Conservation (phyloP, 1,140 invertebrate genomes). For the Phymastichus coffea region DNA sequence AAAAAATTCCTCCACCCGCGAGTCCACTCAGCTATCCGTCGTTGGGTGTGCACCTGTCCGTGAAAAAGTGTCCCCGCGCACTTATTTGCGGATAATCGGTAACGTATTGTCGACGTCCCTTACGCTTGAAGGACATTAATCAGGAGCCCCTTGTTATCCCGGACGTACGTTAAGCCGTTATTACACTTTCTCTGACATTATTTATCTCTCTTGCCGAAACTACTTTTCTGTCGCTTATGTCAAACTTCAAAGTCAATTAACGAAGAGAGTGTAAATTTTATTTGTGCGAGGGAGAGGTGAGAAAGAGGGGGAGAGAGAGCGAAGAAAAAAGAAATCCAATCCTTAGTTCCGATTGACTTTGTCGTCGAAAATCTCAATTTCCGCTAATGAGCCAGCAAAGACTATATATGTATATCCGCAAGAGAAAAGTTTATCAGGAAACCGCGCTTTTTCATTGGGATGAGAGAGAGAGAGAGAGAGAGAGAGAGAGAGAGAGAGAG, state of each 20-base stretch:
- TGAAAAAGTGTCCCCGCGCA: slow-evolving; percentile 40
- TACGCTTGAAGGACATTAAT: slow-evolving; percentile 53
- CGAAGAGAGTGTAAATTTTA: background rate
- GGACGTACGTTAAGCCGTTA: slow-evolving; percentile 40
- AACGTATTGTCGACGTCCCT: too few species aligned
- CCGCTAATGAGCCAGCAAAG: slow-evolving; percentile 19
- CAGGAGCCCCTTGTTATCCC: slow-evolving; percentile 44
- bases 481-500: too few species aligned
- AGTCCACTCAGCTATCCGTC: too few species aligned
- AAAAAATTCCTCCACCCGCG: too few species aligned
- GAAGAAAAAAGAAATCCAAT: background rate
- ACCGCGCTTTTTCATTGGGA: slow-evolving; percentile 11
- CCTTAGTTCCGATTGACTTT: slow-evolving; percentile 13
- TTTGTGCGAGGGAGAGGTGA: too few species aligned
- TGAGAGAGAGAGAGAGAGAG: too few species aligned
- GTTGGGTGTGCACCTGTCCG: slow-evolving; percentile 27
- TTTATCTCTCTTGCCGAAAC: slow-evolving; percentile 26
- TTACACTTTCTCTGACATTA: slow-evolving; percentile 31
- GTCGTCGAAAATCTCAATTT: background rate
- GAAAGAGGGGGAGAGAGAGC: too few species aligned
- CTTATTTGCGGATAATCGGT: too few species aligned
- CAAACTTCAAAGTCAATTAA: slow-evolving; percentile 9
- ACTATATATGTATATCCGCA: too few species aligned
- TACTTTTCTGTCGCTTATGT: background rate
- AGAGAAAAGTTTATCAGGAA: too few species aligned